phyloP scores from a whole-genome alignment of 2,888 invertebrate genomes.

The Tenthredo notha region DNA sequence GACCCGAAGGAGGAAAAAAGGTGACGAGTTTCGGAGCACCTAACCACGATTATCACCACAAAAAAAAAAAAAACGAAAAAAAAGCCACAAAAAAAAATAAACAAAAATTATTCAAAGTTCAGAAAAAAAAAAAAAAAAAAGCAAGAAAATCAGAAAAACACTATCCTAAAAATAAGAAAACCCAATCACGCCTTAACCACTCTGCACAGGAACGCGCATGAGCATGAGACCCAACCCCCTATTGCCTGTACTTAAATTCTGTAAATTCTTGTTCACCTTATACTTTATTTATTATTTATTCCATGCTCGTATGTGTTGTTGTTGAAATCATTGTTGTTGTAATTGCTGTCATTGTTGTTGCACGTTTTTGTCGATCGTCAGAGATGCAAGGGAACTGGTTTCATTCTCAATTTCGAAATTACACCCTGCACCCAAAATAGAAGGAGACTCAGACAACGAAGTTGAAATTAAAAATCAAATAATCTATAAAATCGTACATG shows the following conservation, averaged over 20 bases:
- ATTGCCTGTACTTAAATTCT: conserved; percentile 58
- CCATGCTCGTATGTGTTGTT: conserved; percentile 59
- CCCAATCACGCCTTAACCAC: conserved; percentile 70
- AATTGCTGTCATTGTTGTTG: conserved; percentile 36
- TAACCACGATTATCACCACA: conserved; percentile 74
- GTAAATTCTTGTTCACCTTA: conserved; percentile 54
- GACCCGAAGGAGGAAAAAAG: conserved; percentile 83
- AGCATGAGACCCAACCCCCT: conserved; percentile 69
- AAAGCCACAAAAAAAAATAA: conserved; percentile 54
- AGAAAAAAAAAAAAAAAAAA: conserved; percentile 39
- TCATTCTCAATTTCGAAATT: neutral
- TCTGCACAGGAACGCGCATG: conserved; percentile 77
- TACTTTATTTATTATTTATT: conserved; percentile 35
- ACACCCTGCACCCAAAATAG: neutral
- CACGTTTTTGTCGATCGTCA: conserved; percentile 35
- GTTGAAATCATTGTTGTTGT: conserved; percentile 69
- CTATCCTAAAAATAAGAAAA: conserved; percentile 51
- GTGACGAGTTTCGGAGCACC: conserved; percentile 82
- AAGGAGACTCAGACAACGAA: neutral
- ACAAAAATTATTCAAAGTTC: conserved; percentile 51
- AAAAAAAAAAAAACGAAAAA: conserved; percentile 59
- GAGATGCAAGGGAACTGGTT: conserved; percentile 27
- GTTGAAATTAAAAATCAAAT: neutral
- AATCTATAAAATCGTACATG: neutral
- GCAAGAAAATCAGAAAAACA: conserved; percentile 46